Base-by-base conservation (phyloP, 2,113 vertebrate species). In the Entelurus aequoreus region DNA sequence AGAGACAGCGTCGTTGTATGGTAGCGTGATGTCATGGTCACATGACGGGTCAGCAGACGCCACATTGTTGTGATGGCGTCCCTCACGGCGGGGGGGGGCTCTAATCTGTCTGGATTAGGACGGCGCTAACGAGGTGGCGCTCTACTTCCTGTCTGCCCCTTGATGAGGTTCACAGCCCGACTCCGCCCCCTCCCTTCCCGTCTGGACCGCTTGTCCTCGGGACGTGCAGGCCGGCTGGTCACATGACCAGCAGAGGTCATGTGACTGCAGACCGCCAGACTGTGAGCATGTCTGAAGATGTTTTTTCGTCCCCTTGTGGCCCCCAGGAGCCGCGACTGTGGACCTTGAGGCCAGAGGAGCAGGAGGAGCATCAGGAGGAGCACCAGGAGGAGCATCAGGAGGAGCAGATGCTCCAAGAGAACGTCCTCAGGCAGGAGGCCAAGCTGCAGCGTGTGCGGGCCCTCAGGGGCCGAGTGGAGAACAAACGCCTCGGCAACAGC, bases 381-480 rank as follows among this genome's bases (percentile, higher is more conserved):
- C 92, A 91, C 46, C 79, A 76, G 64, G 65, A 93, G 87, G 71
- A 73, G 15, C 89, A 90, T 0, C 94, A 96, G 0, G 92, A 94
- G 85, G 93, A 97, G 65, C 93, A 92, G 6, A 91, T 98, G 6
- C 88, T 98, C 10, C 83, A 88, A 49, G 95, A 98, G 60, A 93
- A 96, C 63, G 94, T 93, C 0, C 92, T 93, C 69, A 94, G 87
- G 81, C 95, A 98, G 85, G 95, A 98, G 81, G 92, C 94, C 54
- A 97, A 96, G 65, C 90, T 98, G 10, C 87, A 91, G 21, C 93
- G 93, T 78, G 94, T 98, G 42, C 90, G 94, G 58, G 94, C 94
- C 0, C 85, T 97, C 4, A 93, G 93, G 83, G 93, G 94, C 69
- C 94, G 94, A 0, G 94, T 97, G 86, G 96, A 98, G 36, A 92